Conservation (phyloP, 2,797 vertebrate genomes). For the Taenioides sp. region DNA sequence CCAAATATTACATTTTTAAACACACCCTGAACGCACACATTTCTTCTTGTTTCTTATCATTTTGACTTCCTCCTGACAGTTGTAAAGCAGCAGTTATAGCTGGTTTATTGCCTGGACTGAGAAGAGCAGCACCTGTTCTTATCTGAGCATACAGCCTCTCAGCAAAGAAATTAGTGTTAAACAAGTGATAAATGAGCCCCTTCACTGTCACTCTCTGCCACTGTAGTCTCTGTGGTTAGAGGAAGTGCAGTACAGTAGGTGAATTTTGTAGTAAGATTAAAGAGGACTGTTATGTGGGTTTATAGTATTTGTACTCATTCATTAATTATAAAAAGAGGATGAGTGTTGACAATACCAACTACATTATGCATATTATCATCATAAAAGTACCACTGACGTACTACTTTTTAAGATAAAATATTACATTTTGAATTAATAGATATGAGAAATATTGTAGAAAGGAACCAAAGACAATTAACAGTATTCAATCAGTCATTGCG, state of each 20-base stretch:
- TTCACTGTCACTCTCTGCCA: constrained; percentile 6
- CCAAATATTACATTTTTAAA: constrained; percentile 7
- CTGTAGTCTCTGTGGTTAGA: neutral
- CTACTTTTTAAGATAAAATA: neutral
- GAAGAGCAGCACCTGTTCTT: constrained; percentile 53
- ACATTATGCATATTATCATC: neutral
- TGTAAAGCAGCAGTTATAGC: constrained; percentile 33
- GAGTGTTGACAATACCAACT: neutral
- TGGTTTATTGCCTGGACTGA: constrained; percentile 48
- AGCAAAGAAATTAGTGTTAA: constrained; percentile 49
- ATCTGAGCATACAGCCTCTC: constrained; percentile 37
- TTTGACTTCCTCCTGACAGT: constrained; percentile 48
- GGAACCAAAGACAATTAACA: too few species aligned
- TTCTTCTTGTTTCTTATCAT: constrained; percentile 11
- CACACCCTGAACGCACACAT: constrained; percentile 26
- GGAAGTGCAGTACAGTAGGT: constrained; percentile 4
- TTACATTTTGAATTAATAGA: neutral
- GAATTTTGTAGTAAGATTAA: neutral
- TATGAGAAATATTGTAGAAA: too few species aligned
- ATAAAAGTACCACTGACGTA: neutral
- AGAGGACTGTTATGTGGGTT: neutral
- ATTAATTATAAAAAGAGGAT: neutral
- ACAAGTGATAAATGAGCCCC: constrained; percentile 43
- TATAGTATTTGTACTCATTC: neutral
- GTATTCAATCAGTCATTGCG: too few species aligned